Percentiles rank a stretch among this genome's conserved stretches.
These are phyloP conservation scores for Epinotia ramella DNA, from an alignment of 2,888 invertebrate genomes.

Conservation along the genomic window DNA sequence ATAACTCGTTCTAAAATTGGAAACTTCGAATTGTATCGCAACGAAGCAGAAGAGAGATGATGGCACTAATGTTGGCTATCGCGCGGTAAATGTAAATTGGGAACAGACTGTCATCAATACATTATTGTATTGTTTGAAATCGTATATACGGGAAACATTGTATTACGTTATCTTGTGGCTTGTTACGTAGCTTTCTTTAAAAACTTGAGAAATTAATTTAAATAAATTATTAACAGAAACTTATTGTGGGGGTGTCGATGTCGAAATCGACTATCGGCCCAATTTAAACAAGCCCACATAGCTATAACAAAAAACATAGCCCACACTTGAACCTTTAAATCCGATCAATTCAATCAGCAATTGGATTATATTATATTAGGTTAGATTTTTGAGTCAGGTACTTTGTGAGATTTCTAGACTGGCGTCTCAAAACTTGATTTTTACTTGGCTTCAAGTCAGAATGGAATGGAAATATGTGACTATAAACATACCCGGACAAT, in stretches of 20 bases:
- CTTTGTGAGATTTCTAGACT: neutral
- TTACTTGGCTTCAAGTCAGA: neutral
- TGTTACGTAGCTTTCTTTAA: too few relatives aligned
- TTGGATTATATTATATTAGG: too few relatives aligned
- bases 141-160: neutral
- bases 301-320: neutral
- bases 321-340: neutral
- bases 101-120: neutral
- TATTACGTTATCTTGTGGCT: neutral
- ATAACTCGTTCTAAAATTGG: neutral
- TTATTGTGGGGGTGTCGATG: too few relatives aligned
- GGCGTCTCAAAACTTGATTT: neutral
- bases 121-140: neutral
- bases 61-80: neutral
- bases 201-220: too few relatives aligned
- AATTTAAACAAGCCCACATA: too few relatives aligned
- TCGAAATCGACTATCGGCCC: too few relatives aligned
- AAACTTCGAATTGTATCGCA: conserved; percentile 10
- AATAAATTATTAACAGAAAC: too few relatives aligned
- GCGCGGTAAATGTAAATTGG: neutral
- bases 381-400: neutral
- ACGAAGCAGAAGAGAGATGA: neutral
- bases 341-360: neutral
- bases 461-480: conserved; percentile 1
- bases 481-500: neutral